Evolutionary conservation across 2,113 vertebrate genomes (phyloP).

Genomic region (Hippocampus mohnikei): DNA sequence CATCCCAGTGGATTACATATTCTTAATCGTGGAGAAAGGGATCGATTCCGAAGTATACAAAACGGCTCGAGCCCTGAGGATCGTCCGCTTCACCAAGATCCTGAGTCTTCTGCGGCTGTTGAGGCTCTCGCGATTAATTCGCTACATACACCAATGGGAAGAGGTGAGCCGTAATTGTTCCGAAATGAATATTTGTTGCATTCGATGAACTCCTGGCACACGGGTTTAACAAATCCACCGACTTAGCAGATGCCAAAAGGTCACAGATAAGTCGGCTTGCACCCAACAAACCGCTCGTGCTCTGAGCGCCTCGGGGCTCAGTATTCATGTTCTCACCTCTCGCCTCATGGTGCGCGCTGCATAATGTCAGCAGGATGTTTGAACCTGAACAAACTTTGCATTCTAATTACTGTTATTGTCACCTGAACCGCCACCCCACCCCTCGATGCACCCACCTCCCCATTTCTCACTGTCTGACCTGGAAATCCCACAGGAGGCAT

Average conservation of each 20-base stretch:
- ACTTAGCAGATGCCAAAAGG: conserved; percentile 35
- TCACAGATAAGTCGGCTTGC: conserved; percentile 41
- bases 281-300: conserved; percentile 14
- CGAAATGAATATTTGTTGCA: conserved; percentile 14
- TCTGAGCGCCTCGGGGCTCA: conserved; percentile 16
- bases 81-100: conserved; percentile 96
- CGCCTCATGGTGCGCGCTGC: conserved; percentile 46
- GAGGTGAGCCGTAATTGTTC: conserved; percentile 75
- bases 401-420: conserved; percentile 56
- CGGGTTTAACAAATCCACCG: conserved; percentile 7
- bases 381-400: conserved; percentile 45
- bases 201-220: neutral
- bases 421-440: neutral
- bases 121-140: conserved; percentile 88
- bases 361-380: conserved; percentile 45
- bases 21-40: conserved; percentile 96
- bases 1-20: conserved; percentile 99
- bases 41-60: conserved; percentile 98
- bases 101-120: conserved; percentile 88
- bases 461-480: conserved; percentile 39
- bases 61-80: conserved; percentile 89
- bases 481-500: conserved; percentile 43
- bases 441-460: neutral
- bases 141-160: conserved; percentile 97
- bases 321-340: conserved; percentile 46